Conservation (phyloP, 2,113 vertebrate species). For the Bothrops jararaca region DNA sequence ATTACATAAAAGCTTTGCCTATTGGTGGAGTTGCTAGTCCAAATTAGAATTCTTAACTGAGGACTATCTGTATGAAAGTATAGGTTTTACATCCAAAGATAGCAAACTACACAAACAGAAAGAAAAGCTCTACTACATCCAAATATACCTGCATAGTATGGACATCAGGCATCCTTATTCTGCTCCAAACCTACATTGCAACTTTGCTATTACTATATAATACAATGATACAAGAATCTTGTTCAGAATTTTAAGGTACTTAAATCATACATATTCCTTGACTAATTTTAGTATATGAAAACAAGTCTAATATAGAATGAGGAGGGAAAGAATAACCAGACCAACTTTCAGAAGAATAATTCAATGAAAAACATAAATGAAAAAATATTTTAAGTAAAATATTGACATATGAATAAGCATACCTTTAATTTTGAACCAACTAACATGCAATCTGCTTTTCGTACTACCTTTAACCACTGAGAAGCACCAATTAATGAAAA, state of each 20-base stretch:
- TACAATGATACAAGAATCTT: not conserved
- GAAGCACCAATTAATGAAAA: conserved; percentile 78
- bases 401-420: conserved; percentile 21
- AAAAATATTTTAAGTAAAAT: not conserved
- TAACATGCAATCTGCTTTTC: conserved; percentile 82
- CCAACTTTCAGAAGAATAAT: not conserved
- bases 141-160: not conserved
- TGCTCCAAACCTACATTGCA: not conserved
- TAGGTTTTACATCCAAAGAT: not conserved
- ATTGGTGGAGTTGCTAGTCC: not conserved
- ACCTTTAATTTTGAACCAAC: conserved; percentile 79
- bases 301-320: not conserved
- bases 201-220: not conserved
- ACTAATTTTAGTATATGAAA: not conserved
- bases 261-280: not conserved
- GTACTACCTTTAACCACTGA: conserved; percentile 80
- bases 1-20: not conserved
- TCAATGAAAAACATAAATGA: not conserved
- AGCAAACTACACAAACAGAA: not conserved
- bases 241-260: not conserved
- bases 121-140: not conserved
- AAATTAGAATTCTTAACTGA: not conserved
- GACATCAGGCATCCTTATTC: not conserved
- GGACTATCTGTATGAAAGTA: not conserved
- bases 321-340: not conserved